Base-by-base conservation (phyloP, 2,888 invertebrate genomes). In the Spilarctia lutea region DNA sequence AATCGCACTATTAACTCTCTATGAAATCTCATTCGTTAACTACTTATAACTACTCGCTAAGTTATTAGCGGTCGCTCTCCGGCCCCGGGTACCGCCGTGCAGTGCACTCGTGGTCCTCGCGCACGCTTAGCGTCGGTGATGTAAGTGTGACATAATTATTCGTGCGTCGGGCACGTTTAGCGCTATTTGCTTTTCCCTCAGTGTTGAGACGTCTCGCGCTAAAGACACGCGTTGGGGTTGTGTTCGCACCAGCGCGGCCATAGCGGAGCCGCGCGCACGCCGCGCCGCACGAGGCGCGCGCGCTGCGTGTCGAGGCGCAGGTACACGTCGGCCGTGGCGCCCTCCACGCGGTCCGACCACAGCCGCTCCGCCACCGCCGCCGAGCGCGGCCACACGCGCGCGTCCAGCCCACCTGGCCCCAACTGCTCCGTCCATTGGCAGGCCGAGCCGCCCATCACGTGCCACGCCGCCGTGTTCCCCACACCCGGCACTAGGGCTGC, bases 391-490 rank as follows among this genome's bases (percentile, higher is more conserved):
- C 98, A 98, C 86, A 98, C 94, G 87, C 98, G 96, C 81, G 97
- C 97, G 90, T 98, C 98, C 84, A 98, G 91, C 71, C 97, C 97
- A 72, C 96, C 96, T 86, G 97, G 96, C 77, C 97, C 97, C 65
- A 97, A 96, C 94, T 98, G 98, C 91, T 98, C 98, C 71, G 97
- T 97, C 98, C 98, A 99, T 85, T 98, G 96, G 79, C 98, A 98
- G 27, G 97, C 98, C 89, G 98, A 98, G 2, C 98, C 98, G 1
- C 98, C 98, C 71, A 97, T 91, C 69, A 95, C 87, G 20, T 89
- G 90, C 93, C 96, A 87, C 97, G 97, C 48, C 96, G 81, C 82
- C 56, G 82, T 83, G 27, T 83, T 86, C 0, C 80, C 80, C n/a
- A 82, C 75, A 72, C 98, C 97, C 98, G 0, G 97, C 98, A 0